Base-by-base conservation (phyloP, 2,888 invertebrate genomes). In the Synanthedon tipuliformis region DNA sequence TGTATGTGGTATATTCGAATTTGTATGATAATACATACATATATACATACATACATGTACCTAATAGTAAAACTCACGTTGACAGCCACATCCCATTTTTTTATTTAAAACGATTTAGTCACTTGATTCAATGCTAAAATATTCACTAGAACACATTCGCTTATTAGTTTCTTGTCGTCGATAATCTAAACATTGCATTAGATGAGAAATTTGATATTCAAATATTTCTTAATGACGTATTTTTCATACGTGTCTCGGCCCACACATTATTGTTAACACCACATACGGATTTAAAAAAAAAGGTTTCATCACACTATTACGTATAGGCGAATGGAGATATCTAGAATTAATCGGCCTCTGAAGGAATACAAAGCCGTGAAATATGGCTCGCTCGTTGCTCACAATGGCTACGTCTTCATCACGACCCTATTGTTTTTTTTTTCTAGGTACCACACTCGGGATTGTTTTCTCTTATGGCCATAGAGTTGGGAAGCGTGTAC, bases 401-500 rank as follows among this genome's bases (percentile, higher is more conserved):
- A 88, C 88, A 88, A 88, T 88, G 84, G 83, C 73, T 78, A 86
- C 86, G 81, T 87, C 88, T 88, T 88, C 87, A 88, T 88, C 88
- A 87, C 79, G 80, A 72, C 68, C 70, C 82, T 71, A 82, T 85
- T 84, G 83, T 86, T 85, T 87, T 87, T 74, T 83, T 34, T 84
- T 83, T 76, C 78, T 73, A 75, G 75, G 74, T 76, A 81, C 79
- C 81, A 77, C 78, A 76, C 76, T 68, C 68, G 62, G 74, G 78
- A 82, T 85, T 85, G 82, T 86, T 84, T 84, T 83, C 82, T 79
- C 75, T 75, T 75, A 73, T 69, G 67, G 73, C 69, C 68, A 53
- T 53, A 57, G 72, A 78, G 78, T 80, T 78, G 75, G 77, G 75
- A 81, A 83, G 83, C 83, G 76, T 80, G 81, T 84, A 78, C 34